These are phyloP conservation scores for Callopanchax toddi DNA, from an alignment of 2,113 vertebrate genomes.

Conservation along the genomic window DNA sequence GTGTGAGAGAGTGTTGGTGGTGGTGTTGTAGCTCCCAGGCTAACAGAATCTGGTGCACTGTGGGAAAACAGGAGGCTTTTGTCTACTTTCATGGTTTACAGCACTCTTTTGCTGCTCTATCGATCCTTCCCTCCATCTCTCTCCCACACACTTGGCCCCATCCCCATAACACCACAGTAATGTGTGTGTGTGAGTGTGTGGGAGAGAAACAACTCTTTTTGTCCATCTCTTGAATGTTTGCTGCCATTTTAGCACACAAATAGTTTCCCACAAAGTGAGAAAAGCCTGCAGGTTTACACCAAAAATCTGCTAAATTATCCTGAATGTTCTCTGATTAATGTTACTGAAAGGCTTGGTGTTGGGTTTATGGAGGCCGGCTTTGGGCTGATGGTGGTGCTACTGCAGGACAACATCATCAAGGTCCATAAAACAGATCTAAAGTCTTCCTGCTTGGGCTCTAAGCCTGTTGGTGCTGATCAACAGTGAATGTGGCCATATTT, in stretches of 20 bases:
- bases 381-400: neutral
- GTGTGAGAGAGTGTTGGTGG: conserved; percentile 46
- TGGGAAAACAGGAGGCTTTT: conserved; percentile 78
- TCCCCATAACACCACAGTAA: conserved; percentile 28
- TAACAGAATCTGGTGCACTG: conserved; percentile 68
- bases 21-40: conserved; percentile 66
- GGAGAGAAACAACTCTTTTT: conserved; percentile 54
- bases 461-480: neutral
- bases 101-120: conserved; percentile 75
- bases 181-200: conserved; percentile 58
- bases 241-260: conserved; percentile 47
- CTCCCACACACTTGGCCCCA: conserved; percentile 73
- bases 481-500: neutral
- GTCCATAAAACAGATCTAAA: conserved; percentile 4
- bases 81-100: conserved; percentile 78
- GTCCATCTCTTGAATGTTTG: conserved; percentile 49
- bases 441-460: neutral
- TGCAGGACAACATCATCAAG: neutral
- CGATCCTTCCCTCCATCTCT: conserved; percentile 73
- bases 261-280: conserved; percentile 39
- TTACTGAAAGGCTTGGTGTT: neutral
- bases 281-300: neutral
- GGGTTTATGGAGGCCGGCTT: neutral
- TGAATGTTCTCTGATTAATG: neutral
- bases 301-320: neutral